phyloP scores from a whole-genome alignment of 1,140 invertebrate species.

The Bombus sibiricus region DNA sequence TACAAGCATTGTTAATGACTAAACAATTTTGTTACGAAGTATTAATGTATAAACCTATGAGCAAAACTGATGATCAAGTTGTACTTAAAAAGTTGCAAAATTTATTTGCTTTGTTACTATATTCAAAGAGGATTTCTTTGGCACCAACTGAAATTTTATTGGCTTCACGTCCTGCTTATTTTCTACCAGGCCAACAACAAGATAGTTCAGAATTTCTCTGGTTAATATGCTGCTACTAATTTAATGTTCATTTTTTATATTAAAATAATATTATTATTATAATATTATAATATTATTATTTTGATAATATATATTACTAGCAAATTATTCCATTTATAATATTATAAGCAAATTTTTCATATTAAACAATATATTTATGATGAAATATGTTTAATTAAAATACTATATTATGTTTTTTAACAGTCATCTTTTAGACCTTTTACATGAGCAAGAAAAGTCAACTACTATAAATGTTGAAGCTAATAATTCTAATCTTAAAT shows the following conservation, averaged over 20 bases:
- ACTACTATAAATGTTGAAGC: conserved; percentile 49
- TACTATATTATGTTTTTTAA: conserved; percentile 28
- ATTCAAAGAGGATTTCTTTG: conserved; percentile 86
- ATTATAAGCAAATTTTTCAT: too few relatives aligned
- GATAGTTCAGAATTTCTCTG: conserved; percentile 95
- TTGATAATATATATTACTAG: not conserved
- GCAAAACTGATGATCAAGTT: conserved; percentile 76
- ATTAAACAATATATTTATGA: not conserved
- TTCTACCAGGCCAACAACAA: conserved; percentile 90
- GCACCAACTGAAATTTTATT: conserved; percentile 88
- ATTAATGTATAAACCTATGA: conserved; percentile 70
- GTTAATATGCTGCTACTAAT: conserved; percentile 77
- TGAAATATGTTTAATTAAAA: not conserved
- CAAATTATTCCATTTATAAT: too few relatives aligned
- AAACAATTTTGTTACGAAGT: conserved; percentile 86
- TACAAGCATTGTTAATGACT: conserved; percentile 92
- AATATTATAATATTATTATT: conserved; percentile 1
- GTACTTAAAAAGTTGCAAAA: conserved; percentile 88
- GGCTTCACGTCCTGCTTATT: conserved; percentile 88
- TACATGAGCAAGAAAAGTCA: conserved; percentile 88
- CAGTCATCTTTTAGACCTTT: conserved; percentile 85
- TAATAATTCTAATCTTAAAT: conserved; percentile 61
- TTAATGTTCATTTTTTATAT: conserved; percentile 34
- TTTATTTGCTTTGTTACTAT: conserved; percentile 89
- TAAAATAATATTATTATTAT: conserved; percentile 12